Evolutionary conservation across 1,140 invertebrate genomes (phyloP).

Genomic region (Platyscapa corneri): DNA sequence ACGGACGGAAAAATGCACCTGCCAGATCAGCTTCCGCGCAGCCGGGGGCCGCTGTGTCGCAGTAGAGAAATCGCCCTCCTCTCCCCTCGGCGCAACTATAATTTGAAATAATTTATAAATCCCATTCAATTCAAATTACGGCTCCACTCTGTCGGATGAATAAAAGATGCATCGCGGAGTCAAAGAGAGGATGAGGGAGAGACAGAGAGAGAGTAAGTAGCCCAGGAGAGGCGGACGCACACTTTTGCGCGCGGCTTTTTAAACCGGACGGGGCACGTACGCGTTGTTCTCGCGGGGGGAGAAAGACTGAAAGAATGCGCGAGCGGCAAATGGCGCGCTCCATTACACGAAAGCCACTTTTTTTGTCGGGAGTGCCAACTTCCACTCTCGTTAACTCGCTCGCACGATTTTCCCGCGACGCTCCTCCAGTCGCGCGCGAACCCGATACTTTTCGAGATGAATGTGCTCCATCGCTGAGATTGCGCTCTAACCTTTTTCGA

Average conservation of each 20-base stretch:
- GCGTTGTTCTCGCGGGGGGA: no score
- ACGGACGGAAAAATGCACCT: slow-evolving; percentile 17
- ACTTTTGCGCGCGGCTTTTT: not conserved
- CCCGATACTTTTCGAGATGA: not conserved
- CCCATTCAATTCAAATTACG: slow-evolving; percentile 73
- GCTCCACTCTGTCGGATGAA: slow-evolving; percentile 73
- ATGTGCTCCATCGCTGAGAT: not conserved
- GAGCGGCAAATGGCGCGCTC: not conserved
- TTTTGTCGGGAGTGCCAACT: not conserved
- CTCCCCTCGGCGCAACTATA: slow-evolving; percentile 66
- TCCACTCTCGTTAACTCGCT: not conserved
- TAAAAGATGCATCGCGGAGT: slow-evolving; percentile 66
- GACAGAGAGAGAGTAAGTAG: not conserved
- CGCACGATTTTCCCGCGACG: slow-evolving; percentile 19
- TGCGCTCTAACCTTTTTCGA: not conserved
- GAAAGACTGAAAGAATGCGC: not conserved
- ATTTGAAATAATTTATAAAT: slow-evolving; percentile 73
- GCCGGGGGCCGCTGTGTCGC: slow-evolving; percentile 31
- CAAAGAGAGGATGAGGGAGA: slow-evolving; percentile 15
- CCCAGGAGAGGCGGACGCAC: not conserved
- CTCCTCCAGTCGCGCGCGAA: not conserved
- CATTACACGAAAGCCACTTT: not conserved
- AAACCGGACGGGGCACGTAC: not conserved
- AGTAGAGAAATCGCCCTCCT: slow-evolving; percentile 20
- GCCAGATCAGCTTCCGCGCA: slow-evolving; percentile 14